A percentile compares a stretch with the other conserved stretches of the same genome.
phyloP scores from a whole-genome alignment of 2,797 vertebrate genomes.

The Epinephelus malabaricus region DNA sequence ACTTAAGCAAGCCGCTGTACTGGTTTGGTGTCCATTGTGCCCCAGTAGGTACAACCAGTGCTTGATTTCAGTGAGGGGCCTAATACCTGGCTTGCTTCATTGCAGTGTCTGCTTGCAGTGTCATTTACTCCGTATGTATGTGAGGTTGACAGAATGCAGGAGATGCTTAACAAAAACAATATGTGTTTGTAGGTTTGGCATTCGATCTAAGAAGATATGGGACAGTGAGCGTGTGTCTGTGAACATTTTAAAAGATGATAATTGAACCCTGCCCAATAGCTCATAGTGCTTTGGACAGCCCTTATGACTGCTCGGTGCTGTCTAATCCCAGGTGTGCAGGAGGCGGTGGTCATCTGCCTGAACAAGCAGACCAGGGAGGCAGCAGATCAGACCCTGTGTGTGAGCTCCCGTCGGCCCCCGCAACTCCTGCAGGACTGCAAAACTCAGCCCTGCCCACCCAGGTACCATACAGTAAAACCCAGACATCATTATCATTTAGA shows the following conservation, averaged over 20 bases:
- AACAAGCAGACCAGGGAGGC: constrained; percentile 95
- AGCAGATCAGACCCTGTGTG: constrained; percentile 88
- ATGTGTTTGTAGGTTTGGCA: constrained; percentile 22
- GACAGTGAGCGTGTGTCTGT: not conserved
- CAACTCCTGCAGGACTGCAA: constrained; percentile 92
- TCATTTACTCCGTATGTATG: not conserved
- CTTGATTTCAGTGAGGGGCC: constrained; percentile 23
- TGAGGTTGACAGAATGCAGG: not conserved
- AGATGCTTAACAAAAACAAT: constrained; percentile 12
- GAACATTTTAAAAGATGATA: not conserved
- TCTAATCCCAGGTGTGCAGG: constrained; percentile 91
- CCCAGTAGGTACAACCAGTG: constrained; percentile 20
- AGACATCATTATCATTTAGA: constrained; percentile 36
- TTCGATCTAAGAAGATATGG: not conserved
- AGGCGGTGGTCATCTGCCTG: constrained; percentile 94
- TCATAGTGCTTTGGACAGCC: not conserved
- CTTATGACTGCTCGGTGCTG: constrained; percentile 8
- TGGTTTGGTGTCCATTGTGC: constrained; percentile 32
- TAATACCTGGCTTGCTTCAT: constrained; percentile 24
- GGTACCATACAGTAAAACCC: constrained; percentile 81
- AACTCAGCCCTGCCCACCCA: constrained; percentile 92
- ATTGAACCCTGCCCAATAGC: not conserved
- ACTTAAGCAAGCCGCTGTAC: not conserved
- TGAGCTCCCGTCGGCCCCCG: constrained; percentile 90
- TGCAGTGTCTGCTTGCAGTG: constrained; percentile 35